A percentile compares a stretch with the other conserved stretches of the same genome.
These are phyloP conservation scores for Oligia latruncula DNA, from an alignment of 2,888 invertebrate species.

Conservation along the genomic window DNA sequence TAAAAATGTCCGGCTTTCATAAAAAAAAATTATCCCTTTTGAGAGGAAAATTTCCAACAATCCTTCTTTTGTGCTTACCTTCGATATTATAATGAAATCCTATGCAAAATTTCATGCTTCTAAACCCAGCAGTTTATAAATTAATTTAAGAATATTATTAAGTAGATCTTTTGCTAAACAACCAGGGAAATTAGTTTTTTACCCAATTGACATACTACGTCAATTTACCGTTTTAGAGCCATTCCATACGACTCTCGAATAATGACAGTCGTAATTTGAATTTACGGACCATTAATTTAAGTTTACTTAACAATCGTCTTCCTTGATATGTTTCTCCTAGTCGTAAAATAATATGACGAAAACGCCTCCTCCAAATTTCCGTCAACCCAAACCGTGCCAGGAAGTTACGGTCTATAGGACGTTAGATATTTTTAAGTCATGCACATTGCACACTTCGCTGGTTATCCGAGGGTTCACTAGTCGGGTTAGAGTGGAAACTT, in stretches of 20 bases:
- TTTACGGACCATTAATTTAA: neutral
- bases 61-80: neutral
- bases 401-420: conserved; percentile 64
- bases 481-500: conserved; percentile 58
- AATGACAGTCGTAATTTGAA: neutral
- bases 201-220: neutral
- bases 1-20: neutral
- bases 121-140: neutral
- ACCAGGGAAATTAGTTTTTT: neutral
- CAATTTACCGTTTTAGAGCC: neutral
- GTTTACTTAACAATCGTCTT: neutral
- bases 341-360: neutral
- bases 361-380: conserved; percentile 42
- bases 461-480: conserved; percentile 64
- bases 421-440: conserved; percentile 72
- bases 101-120: neutral
- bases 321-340: neutral
- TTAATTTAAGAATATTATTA: neutral
- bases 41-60: neutral
- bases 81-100: neutral
- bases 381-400: conserved; percentile 31
- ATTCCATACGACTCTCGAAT: neutral
- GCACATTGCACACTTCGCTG: conserved; percentile 68
- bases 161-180: too few relatives aligned
- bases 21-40: neutral